Percentiles rank a stretch among this genome's conserved stretches.
These are phyloP conservation scores for Rallus crepitans DNA, from an alignment of 2,797 vertebrate genomes.

Conservation along the genomic window DNA sequence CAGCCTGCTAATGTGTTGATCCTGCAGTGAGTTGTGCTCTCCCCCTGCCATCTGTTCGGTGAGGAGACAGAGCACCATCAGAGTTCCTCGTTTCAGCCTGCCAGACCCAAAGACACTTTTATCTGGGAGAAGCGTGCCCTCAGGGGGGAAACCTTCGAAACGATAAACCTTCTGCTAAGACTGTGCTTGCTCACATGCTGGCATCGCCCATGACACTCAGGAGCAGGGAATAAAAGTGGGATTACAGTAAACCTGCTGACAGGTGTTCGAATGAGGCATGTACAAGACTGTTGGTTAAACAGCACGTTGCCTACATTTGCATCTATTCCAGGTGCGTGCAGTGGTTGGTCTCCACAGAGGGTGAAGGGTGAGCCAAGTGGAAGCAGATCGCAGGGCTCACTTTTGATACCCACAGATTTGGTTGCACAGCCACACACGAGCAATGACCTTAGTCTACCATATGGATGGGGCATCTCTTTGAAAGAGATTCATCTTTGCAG, in stretches of 20 bases:
- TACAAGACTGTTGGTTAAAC: neutral
- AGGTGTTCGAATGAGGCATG: neutral
- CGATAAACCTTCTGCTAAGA: constrained; percentile 34
- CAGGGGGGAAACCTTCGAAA: neutral
- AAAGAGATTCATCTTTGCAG: neutral
- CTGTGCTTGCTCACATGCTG: neutral
- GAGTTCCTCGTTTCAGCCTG: constrained; percentile 15
- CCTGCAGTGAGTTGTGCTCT: neutral
- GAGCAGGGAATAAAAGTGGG: neutral
- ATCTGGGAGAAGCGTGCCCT: neutral
- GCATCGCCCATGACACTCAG: neutral
- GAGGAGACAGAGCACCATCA: neutral
- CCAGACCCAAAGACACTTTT: constrained; percentile 8
- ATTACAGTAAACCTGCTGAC: constrained; percentile 5
- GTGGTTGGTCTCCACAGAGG: neutral
- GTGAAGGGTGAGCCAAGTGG: neutral
- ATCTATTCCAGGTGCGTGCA: constrained; percentile 6
- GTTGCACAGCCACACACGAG: neutral
- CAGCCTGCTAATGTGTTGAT: neutral
- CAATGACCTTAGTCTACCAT: neutral
- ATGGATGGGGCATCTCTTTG: neutral
- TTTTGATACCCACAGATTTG: neutral
- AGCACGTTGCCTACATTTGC: neutral
- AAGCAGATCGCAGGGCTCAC: neutral
- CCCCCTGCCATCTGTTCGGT: neutral